Base-by-base conservation (phyloP, 2,797 vertebrate species). In the Odontamblyopus lacepedii region DNA sequence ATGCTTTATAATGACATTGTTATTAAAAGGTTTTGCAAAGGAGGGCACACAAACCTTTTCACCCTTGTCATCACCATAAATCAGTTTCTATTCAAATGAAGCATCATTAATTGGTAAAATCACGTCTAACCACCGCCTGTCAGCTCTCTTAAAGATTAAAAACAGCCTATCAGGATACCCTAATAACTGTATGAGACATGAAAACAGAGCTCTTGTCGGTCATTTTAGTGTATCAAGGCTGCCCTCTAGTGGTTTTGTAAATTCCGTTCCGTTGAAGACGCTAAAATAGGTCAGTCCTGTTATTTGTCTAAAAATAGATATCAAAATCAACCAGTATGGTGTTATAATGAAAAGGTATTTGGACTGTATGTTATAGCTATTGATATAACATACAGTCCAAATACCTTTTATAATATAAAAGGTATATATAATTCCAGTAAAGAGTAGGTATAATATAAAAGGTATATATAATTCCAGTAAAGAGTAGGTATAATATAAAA, bases 181-280 rank as follows among this genome's bases (percentile, higher is more conserved):
- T 83, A 83, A 85, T 79, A 83, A 84, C 78, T 77, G 48, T 68
- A 77, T 77, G 65, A 78, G 83, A 89, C 71, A 81, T 73, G 68
- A 67, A 78, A 80, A 77, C 48, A 48, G 44, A 44, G 41, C 41
- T 15, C 13, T 53, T 30, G 55, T 74, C 0, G 2, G 3, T 48
- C 0, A 2, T 48, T 48, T 48, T 48, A 4, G 63, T 16, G 48
- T 11, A 29, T 32, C 18, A 72, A 87, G 69, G 66, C 51, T 65
- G 81, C 85, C 88, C 78, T 63, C 91, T 90, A 83, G 88, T 86
- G 91, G 89, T 67, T 5, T 16, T 76, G 69, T 60, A 7, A 32
- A 38, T 2, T 26, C 15, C 8, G 4, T 2, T 57, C 53, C 29
- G 19, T 48, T 6, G 56, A 8, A 69, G 50, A 26, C 5, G 16